Conservation (phyloP, 2,797 vertebrate species). For the Pteronotus mesoamericanus region DNA sequence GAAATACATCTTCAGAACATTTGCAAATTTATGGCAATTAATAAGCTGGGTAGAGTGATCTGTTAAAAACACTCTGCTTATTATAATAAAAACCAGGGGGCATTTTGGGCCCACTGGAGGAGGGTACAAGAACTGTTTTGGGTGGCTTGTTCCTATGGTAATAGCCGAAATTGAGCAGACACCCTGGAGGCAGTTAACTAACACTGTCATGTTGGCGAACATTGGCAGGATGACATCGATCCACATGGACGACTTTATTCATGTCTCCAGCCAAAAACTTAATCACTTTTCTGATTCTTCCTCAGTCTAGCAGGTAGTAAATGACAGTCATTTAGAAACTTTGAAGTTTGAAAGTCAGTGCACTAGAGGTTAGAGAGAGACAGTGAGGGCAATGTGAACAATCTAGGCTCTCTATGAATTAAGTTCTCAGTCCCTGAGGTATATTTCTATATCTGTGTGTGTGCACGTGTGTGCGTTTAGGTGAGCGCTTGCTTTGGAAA, state of each 20-base stretch:
- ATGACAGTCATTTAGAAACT: slow-evolving; percentile 43
- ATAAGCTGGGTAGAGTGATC: background rate
- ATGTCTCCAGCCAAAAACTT: slow-evolving; percentile 17
- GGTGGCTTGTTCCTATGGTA: background rate
- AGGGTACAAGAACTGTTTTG: background rate
- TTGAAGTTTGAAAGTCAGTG: background rate
- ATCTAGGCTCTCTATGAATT: background rate
- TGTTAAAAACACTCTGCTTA: background rate
- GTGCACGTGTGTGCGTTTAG: background rate
- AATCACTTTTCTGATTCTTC: slow-evolving; percentile 40
- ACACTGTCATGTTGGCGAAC: slow-evolving; percentile 31
- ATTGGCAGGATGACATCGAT: slow-evolving; percentile 43
- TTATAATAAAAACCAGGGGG: background rate
- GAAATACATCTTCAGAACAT: background rate
- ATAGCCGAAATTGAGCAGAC: background rate
- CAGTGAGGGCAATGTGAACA: background rate
- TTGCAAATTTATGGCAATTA: background rate
- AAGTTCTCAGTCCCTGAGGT: background rate
- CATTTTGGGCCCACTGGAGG: background rate
- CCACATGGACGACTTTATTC: slow-evolving; percentile 54
- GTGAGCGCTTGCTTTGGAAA: background rate
- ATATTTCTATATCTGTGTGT: background rate
- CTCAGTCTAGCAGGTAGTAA: slow-evolving; percentile 5
- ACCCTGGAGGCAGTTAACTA: background rate
- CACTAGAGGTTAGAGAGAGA: background rate